Evolutionary conservation across 1,140 invertebrate species (phyloP).

Genomic region (Neuroterus valhalla): DNA sequence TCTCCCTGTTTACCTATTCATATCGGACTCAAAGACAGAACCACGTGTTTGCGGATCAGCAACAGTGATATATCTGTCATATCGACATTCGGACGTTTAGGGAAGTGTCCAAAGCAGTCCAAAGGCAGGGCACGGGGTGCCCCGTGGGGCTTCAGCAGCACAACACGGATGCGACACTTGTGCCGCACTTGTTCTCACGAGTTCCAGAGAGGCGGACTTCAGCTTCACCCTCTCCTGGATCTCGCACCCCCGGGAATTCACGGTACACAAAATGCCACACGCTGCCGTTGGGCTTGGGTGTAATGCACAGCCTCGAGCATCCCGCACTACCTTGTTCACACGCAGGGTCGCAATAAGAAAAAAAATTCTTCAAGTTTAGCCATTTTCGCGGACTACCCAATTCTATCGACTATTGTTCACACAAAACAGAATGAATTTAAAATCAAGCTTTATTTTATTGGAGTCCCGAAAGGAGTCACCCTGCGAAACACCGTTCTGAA

Average conservation of each 20-base stretch:
- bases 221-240: constrained; percentile 57
- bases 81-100: constrained; percentile 21
- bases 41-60: constrained; percentile 21
- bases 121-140: constrained; percentile 12
- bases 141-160: not conserved
- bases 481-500: too few relatives aligned
- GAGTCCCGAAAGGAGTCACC: too few relatives aligned
- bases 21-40: not conserved
- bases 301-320: constrained; percentile 26
- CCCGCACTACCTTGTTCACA: not conserved
- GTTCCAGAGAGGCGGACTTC: constrained; percentile 46
- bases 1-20: constrained; percentile 9
- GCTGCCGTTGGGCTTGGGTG: constrained; percentile 49
- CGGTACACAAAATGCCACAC: constrained; percentile 59
- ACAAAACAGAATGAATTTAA: too few relatives aligned
- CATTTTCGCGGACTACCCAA: too few relatives aligned
- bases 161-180: constrained; percentile 61
- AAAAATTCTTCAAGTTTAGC: not conserved
- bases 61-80: constrained; percentile 27
- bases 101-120: constrained; percentile 23
- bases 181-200: constrained; percentile 74
- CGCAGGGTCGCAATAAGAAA: not conserved
- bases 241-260: constrained; percentile 59
- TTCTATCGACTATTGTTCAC: too few relatives aligned
- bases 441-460: too few relatives aligned